phyloP scores from a whole-genome alignment of 2,888 invertebrate species.

The Chorisops tibialis region DNA sequence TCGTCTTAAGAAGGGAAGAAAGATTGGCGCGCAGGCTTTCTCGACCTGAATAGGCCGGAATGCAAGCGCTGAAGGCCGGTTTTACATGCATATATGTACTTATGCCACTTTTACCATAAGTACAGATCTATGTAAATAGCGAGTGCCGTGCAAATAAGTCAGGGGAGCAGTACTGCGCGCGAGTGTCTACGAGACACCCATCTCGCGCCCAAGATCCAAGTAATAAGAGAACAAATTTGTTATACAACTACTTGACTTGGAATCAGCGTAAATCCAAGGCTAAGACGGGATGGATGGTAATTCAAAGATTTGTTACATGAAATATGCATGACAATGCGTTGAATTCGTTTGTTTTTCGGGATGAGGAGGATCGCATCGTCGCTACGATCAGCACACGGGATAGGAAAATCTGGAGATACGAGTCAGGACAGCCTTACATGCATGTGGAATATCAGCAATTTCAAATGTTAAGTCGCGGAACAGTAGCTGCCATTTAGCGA shows the following conservation, averaged over 20 bases:
- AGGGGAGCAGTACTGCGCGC: not conserved
- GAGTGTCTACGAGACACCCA: constrained; percentile 23
- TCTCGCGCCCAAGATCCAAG: not conserved
- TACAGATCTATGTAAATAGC: constrained; percentile 29
- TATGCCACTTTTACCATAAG: constrained; percentile 3
- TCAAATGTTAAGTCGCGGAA: no score
- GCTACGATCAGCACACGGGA: no score
- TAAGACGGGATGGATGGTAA: constrained; percentile 23
- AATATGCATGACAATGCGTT: constrained; percentile 28
- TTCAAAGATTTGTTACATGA: constrained; percentile 24
- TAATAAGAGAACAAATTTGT: constrained; percentile 29
- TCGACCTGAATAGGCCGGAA: constrained; percentile 1
- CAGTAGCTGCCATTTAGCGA: no score
- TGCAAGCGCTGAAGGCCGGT: constrained; percentile 22
- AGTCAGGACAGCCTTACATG: no score
- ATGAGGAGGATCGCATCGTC: not conserved
- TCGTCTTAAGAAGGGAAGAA: not conserved
- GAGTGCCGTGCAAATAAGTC: constrained; percentile 29
- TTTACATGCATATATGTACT: constrained; percentile 11
- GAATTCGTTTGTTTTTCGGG: constrained; percentile 11
- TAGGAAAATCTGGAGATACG: no score
- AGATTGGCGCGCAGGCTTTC: no score
- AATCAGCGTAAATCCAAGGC: constrained; percentile 25
- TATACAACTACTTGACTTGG: constrained; percentile 29
- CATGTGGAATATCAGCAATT: no score